Conservation (phyloP, 2,113 vertebrate species). For the Odontesthes bonariensis region DNA sequence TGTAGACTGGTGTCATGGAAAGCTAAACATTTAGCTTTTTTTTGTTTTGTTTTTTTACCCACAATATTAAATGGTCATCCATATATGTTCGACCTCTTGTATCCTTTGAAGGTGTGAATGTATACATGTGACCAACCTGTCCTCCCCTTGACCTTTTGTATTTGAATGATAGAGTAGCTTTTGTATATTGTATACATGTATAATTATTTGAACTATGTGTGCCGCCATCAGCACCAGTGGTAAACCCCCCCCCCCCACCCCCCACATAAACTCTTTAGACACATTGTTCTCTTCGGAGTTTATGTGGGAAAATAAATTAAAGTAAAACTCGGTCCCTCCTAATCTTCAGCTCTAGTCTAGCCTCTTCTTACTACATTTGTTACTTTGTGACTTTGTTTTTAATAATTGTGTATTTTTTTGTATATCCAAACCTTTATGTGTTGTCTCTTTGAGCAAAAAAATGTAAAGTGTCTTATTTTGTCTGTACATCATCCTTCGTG, state of each 20-base stretch:
- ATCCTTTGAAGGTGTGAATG: constrained; percentile 43
- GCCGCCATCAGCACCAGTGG: constrained; percentile 57
- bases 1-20: not conserved
- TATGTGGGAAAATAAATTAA: constrained; percentile 35
- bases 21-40: not conserved
- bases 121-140: constrained; percentile 41
- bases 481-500: constrained; percentile 57
- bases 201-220: constrained; percentile 61
- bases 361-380: constrained; percentile 39
- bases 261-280: too few relatives aligned
- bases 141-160: not conserved
- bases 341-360: constrained; percentile 43
- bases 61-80: constrained; percentile 11
- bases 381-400: constrained; percentile 31
- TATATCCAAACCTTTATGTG: constrained; percentile 70
- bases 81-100: constrained; percentile 15
- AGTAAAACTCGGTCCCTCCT: constrained; percentile 26
- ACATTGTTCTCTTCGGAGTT: constrained; percentile 30
- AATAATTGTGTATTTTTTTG: constrained; percentile 68
- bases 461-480: constrained; percentile 75
- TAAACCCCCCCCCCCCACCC: constrained; percentile 35
- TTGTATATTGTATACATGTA: constrained; percentile 71
- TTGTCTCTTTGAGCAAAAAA: constrained; percentile 47
- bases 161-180: constrained; percentile 53
- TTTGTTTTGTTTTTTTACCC: not conserved